A percentile compares a stretch with the other conserved stretches of the same genome.
Evolutionary conservation across 2,113 vertebrate species (phyloP).

Genomic region (Hymenochirus boettgeri): DNA sequence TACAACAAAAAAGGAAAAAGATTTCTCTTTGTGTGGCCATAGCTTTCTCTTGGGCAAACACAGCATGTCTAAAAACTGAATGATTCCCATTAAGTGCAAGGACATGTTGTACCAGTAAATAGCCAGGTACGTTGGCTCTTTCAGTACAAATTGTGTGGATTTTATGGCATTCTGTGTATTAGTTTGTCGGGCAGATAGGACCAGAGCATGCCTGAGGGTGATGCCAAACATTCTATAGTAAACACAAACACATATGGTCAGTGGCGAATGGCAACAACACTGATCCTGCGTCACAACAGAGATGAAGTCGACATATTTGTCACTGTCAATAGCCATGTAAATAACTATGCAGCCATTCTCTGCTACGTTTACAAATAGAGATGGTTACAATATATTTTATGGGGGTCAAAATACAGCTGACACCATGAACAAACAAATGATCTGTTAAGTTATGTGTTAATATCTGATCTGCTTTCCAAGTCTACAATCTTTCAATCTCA

Average conservation of each 20-base stretch:
- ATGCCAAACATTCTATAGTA: slow-evolving; percentile 13
- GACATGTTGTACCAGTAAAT: background rate
- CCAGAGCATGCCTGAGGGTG: slow-evolving; percentile 9
- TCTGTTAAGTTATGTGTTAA: too few relatives aligned
- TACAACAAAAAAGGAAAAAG: slow-evolving; percentile 8
- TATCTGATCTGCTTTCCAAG: too few relatives aligned
- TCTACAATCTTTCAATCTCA: too few relatives aligned
- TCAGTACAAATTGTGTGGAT: background rate
- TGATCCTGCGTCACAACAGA: background rate
- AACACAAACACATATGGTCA: background rate
- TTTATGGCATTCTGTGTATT: background rate
- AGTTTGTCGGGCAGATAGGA: background rate
- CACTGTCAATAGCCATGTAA: background rate
- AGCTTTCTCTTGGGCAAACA: slow-evolving; percentile 9
- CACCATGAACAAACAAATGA: too few relatives aligned
- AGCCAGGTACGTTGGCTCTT: background rate
- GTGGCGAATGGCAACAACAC: slow-evolving; percentile 9
- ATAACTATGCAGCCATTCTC: too few relatives aligned
- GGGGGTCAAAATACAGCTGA: too few relatives aligned
- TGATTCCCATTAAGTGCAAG: slow-evolving; percentile 1
- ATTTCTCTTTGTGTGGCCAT: slow-evolving; percentile 12
- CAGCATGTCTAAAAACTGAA: slow-evolving; percentile 6
- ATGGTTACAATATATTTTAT: too few relatives aligned
- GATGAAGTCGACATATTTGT: slow-evolving; percentile 6
- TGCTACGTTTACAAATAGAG: too few relatives aligned